Conservation (phyloP, 2,888 invertebrate species). For the Dilophus febrilis region DNA sequence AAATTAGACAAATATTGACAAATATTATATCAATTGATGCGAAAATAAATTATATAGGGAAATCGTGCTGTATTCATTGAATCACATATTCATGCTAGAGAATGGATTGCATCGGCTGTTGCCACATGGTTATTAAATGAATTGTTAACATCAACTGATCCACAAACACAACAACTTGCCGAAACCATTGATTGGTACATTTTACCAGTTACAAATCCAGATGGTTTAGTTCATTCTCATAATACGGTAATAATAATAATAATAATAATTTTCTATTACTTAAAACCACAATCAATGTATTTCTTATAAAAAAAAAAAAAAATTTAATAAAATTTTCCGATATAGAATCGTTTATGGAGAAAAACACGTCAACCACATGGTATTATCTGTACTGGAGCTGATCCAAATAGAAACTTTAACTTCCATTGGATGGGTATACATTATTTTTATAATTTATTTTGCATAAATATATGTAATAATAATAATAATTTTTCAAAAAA, state of each 20-base stretch:
- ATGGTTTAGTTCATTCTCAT: constrained; percentile 54
- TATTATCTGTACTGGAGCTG: constrained; percentile 16
- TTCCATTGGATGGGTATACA: constrained; percentile 18
- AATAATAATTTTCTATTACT: background rate
- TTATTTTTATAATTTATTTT: no score
- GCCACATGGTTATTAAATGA: constrained; percentile 53
- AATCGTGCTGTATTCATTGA: constrained; percentile 44
- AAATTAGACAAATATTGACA: no score
- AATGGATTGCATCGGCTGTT: constrained; percentile 58
- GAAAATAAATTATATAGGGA: constrained; percentile 17
- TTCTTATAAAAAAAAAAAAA: no score
- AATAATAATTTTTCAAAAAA: constrained; percentile 8
- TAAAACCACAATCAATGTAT: no score
- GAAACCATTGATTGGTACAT: constrained; percentile 58
- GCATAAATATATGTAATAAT: no score
- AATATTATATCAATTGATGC: no score
- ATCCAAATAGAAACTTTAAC: constrained; percentile 27
- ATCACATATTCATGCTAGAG: constrained; percentile 46
- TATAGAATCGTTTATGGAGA: constrained; percentile 44
- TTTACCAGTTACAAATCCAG: constrained; percentile 54
- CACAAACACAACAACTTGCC: constrained; percentile 37
- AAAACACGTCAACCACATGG: constrained; percentile 40
- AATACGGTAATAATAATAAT: constrained; percentile 29
- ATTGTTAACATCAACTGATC: constrained; percentile 41
- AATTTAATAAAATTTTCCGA: no score